Conservation (phyloP, 2,797 vertebrate species). For the Xyrichtys novacula region DNA sequence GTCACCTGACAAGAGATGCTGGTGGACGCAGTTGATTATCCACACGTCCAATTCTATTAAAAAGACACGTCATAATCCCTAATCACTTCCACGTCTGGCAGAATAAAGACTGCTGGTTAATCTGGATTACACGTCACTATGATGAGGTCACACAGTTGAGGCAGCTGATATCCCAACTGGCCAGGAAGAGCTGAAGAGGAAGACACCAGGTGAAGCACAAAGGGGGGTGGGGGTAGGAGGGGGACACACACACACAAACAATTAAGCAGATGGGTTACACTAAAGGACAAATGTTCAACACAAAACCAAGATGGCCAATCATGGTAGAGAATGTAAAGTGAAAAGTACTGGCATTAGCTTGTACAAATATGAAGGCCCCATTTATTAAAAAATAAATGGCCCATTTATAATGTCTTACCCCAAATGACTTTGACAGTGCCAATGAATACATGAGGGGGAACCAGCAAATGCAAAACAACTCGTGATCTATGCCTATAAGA, state of each 20-base stretch:
- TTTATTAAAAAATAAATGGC: conserved; percentile 18
- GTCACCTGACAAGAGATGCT: conserved; percentile 62
- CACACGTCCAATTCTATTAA: conserved; percentile 76
- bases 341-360: background rate
- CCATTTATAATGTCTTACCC: conserved; percentile 26
- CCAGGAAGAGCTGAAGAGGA: conserved; percentile 27
- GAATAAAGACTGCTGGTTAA: conserved; percentile 79
- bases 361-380: conserved; percentile 17
- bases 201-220: conserved; percentile 33
- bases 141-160: conserved; percentile 69
- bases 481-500: conserved; percentile 66
- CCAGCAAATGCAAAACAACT: conserved; percentile 37
- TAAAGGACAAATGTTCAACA: conserved; percentile 13
- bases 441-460: conserved; percentile 18
- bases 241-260: conserved; percentile 5
- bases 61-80: conserved; percentile 79
- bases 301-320: background rate
- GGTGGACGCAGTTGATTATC: conserved; percentile 65
- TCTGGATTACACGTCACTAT: conserved; percentile 80
- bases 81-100: conserved; percentile 77
- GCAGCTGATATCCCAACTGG: conserved; percentile 52
- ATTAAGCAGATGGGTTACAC: conserved; percentile 2
- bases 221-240: background rate
- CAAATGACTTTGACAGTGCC: conserved; percentile 11
- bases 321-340: conserved; percentile 1